A percentile compares a stretch with the other conserved stretches of the same genome.
These are phyloP conservation scores for Gambusia affinis DNA, from an alignment of 2,113 vertebrate genomes.

Conservation along the genomic window DNA sequence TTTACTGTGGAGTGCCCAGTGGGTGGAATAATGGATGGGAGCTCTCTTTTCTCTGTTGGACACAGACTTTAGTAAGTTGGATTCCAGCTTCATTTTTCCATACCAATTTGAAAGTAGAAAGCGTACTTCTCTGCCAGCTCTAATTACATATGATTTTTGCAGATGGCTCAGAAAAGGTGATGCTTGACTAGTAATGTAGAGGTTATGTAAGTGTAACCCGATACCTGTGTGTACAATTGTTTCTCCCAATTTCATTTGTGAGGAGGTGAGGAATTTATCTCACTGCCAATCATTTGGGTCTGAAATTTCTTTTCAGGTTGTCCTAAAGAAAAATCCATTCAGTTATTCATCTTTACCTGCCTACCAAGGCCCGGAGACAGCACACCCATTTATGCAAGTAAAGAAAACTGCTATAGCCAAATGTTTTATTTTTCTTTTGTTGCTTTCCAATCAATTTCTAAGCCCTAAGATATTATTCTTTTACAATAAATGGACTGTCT, in stretches of 20 bases:
- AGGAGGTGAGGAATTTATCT: constrained; percentile 28
- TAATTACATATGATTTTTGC: constrained; percentile 52
- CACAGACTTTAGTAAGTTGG: constrained; percentile 36
- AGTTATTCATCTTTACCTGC: constrained; percentile 35
- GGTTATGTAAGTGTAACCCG: constrained; percentile 43
- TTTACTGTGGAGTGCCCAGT: constrained; percentile 11
- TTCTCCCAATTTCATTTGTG: constrained; percentile 8
- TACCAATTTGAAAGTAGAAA: constrained; percentile 41
- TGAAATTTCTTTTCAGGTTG: constrained; percentile 27
- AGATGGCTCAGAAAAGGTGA: constrained; percentile 34
- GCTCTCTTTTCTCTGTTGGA: constrained; percentile 18
- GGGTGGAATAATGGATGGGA: constrained; percentile 25
- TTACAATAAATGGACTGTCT: constrained; percentile 20
- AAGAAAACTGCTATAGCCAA: background rate
- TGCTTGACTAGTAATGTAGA: constrained; percentile 59
- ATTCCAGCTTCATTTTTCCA: constrained; percentile 29
- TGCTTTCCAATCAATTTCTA: constrained; percentile 26
- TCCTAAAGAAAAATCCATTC: constrained; percentile 8
- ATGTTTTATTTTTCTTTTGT: constrained; percentile 1
- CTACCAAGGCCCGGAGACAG: constrained; percentile 16
- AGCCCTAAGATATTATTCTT: constrained; percentile 18
- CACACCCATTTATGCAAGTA: constrained; percentile 12
- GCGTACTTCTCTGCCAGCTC: constrained; percentile 27
- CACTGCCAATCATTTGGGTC: constrained; percentile 20
- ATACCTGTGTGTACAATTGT: constrained; percentile 20